Evolutionary conservation across 2,797 vertebrate genomes (phyloP).

Genomic region (Catamblyrhynchus diadema): DNA sequence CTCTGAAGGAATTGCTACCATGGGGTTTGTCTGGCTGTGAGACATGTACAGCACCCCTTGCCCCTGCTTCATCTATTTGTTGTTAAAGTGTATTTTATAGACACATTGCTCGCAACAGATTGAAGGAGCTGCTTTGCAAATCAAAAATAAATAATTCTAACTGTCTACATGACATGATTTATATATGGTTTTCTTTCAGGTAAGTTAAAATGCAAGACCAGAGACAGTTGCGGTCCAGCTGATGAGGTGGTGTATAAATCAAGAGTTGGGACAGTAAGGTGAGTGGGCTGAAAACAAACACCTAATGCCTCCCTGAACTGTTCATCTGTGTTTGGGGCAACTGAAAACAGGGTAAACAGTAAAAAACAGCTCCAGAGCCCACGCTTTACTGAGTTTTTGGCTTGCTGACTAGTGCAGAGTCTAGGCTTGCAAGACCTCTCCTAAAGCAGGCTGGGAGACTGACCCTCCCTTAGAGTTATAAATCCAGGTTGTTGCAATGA

Average conservation of each 20-base stretch:
- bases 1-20: neutral
- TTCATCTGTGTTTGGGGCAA: neutral
- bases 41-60: neutral
- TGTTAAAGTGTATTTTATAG: neutral
- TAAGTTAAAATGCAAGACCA: neutral
- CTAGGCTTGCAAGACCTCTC: neutral
- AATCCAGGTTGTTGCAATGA: neutral
- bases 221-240: neutral
- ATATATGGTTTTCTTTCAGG: neutral
- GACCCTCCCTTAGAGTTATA: neutral
- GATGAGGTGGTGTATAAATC: neutral
- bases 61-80: neutral
- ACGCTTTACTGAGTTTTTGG: neutral
- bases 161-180: neutral
- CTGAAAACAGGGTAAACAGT: neutral
- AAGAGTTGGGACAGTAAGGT: accelerated
- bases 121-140: neutral
- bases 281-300: neutral
- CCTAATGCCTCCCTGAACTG: neutral
- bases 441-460: neutral
- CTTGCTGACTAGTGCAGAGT: neutral
- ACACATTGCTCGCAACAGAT: neutral
- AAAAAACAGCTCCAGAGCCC: neutral
- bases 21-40: neutral
- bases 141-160: neutral